A percentile compares a stretch with the other conserved stretches of the same genome.
Conservation (phyloP, 2,797 vertebrate genomes). For the Nannoperca obscura region DNA sequence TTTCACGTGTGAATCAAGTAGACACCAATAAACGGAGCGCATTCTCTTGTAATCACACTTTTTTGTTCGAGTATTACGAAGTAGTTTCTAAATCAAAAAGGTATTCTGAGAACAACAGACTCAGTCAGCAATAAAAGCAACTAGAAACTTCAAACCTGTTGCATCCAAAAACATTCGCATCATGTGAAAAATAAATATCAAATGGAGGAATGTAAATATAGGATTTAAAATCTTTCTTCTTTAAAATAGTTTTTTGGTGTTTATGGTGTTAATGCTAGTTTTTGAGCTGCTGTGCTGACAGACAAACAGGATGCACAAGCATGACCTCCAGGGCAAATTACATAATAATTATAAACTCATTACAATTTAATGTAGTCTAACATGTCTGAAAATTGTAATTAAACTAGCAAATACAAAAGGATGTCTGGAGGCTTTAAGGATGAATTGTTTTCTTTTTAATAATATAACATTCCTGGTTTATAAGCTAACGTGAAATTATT, state of each 20-base stretch:
- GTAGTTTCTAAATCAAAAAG: conserved; percentile 7
- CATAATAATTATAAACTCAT: background rate
- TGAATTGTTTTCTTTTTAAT: background rate
- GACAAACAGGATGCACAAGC: background rate
- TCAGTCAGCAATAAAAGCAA: conserved; percentile 1
- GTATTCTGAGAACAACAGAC: conserved; percentile 1
- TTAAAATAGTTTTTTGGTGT: background rate
- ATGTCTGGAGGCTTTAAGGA: background rate
- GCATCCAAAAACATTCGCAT: background rate
- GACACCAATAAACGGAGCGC: conserved; percentile 15
- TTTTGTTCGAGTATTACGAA: background rate
- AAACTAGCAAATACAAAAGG: background rate
- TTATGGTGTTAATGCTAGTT: background rate
- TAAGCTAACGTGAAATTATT: background rate
- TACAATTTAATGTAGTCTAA: background rate
- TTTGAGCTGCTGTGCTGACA: background rate
- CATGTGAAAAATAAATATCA: background rate
- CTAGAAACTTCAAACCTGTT: background rate
- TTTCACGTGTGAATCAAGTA: background rate
- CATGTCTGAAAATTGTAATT: background rate
- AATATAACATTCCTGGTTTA: background rate
- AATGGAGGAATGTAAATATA: background rate
- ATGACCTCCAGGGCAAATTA: background rate
- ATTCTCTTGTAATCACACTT: conserved; percentile 18
- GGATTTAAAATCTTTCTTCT: background rate